These are phyloP conservation scores for Anthoscopus minutus DNA, from an alignment of 2,113 vertebrate genomes.

Conservation along the genomic window DNA sequence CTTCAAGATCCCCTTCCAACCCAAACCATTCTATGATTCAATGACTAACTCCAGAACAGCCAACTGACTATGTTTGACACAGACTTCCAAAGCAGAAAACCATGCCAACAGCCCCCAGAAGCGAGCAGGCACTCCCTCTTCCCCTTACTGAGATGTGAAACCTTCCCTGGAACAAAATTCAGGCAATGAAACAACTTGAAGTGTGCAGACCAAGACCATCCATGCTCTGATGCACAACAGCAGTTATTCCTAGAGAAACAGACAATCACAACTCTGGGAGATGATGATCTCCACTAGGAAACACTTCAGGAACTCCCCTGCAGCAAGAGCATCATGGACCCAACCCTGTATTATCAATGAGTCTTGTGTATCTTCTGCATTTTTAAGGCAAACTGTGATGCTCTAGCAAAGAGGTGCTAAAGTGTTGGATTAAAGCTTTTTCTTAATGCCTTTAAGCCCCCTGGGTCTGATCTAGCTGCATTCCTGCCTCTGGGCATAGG, in stretches of 20 bases:
- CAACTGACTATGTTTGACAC: background rate
- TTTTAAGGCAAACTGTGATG: background rate
- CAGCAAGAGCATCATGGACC: accelerated
- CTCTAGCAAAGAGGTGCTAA: background rate
- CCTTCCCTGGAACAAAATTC: background rate
- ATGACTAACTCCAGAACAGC: background rate
- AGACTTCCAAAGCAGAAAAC: background rate
- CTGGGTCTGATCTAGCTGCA: background rate
- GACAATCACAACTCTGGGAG: background rate
- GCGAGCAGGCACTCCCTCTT: background rate
- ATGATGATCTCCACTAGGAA: background rate
- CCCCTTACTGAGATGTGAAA: background rate
- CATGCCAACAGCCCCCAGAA: background rate
- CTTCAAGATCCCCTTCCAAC: background rate
- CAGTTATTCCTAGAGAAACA: background rate
- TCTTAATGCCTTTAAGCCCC: background rate
- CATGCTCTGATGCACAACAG: background rate
- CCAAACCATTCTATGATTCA: background rate
- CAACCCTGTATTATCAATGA: background rate
- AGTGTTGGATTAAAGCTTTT: background rate
- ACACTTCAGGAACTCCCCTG: background rate
- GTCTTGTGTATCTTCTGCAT: background rate
- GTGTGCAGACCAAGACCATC: background rate
- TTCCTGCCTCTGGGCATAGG: background rate
- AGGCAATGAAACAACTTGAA: accelerated